These are phyloP conservation scores for Pterostichus madidus DNA, from an alignment of 2,888 invertebrate genomes.

Conservation along the genomic window DNA sequence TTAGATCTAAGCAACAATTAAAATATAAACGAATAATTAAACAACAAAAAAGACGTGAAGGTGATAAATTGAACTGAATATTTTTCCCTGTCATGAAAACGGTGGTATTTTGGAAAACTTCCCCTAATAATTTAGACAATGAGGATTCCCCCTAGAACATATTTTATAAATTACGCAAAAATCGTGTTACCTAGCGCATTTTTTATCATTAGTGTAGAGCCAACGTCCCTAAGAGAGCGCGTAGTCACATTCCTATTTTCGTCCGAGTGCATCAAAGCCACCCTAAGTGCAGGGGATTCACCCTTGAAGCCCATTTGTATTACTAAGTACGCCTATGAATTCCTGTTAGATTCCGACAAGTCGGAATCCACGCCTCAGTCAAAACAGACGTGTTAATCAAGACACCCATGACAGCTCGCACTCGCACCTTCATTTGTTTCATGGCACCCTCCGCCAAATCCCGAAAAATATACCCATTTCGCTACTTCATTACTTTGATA, in stretches of 20 bases:
- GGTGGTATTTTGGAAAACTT: constrained; percentile 23
- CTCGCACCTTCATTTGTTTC: constrained; percentile 42
- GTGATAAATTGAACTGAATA: constrained; percentile 14
- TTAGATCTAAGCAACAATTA: no score
- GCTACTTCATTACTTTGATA: constrained; percentile 41
- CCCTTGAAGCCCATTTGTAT: constrained; percentile 61
- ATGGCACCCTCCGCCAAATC: constrained; percentile 22
- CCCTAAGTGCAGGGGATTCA: constrained; percentile 52
- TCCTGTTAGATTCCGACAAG: constrained; percentile 56
- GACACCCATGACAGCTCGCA: constrained; percentile 40
- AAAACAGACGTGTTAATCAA: constrained; percentile 63
- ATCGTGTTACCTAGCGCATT: constrained; percentile 50
- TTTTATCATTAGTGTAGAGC: constrained; percentile 54
- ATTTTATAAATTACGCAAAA: constrained; percentile 54
- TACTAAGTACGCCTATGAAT: constrained; percentile 66
- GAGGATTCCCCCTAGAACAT: constrained; percentile 42
- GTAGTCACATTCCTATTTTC: constrained; percentile 58
- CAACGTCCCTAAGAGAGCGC: constrained; percentile 14
- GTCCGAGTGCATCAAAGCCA: constrained; percentile 61
- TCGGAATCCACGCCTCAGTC: constrained; percentile 47
- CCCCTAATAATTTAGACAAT: constrained; percentile 46
- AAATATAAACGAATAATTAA: no score
- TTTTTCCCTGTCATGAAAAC: constrained; percentile 3
- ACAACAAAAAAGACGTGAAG: not conserved
- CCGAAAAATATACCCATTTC: constrained; percentile 45